These are phyloP conservation scores for Luperina nickerlii DNA, from an alignment of 2,888 invertebrate genomes.

Conservation along the genomic window DNA sequence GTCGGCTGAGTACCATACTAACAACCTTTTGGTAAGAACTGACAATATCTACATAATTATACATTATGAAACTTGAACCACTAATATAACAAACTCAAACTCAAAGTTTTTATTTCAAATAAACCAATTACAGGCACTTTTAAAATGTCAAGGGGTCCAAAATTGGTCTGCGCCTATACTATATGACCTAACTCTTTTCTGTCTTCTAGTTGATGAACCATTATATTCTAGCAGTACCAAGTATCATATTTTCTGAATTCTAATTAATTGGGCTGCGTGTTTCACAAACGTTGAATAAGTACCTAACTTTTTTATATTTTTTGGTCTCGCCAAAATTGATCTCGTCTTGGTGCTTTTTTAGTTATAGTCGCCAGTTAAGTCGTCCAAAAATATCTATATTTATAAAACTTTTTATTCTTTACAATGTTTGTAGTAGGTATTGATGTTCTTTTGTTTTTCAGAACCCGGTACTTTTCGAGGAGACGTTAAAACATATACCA, in stretches of 20 bases:
- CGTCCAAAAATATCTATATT: background rate
- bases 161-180: too few species aligned
- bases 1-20: conserved; percentile 61
- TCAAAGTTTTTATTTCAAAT: background rate
- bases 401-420: background rate
- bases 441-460: conserved; percentile 47
- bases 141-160: background rate
- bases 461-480: conserved; percentile 94
- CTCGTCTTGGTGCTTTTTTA: too few species aligned
- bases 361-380: background rate
- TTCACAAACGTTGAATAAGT: background rate
- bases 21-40: conserved; percentile 59
- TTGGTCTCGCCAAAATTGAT: background rate
- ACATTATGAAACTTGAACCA: background rate
- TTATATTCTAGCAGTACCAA: background rate
- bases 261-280: background rate
- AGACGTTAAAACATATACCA: conserved; percentile 94
- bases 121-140: background rate
- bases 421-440: background rate
- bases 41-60: background rate
- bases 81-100: background rate
- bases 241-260: background rate
- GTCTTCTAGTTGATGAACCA: too few species aligned
- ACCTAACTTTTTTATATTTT: background rate
- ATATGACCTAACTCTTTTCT: too few species aligned